A percentile compares a stretch with the other conserved stretches of the same genome.
These are phyloP conservation scores for Cephus pulcher DNA, from an alignment of 2,888 invertebrate genomes.

Conservation along the genomic window DNA sequence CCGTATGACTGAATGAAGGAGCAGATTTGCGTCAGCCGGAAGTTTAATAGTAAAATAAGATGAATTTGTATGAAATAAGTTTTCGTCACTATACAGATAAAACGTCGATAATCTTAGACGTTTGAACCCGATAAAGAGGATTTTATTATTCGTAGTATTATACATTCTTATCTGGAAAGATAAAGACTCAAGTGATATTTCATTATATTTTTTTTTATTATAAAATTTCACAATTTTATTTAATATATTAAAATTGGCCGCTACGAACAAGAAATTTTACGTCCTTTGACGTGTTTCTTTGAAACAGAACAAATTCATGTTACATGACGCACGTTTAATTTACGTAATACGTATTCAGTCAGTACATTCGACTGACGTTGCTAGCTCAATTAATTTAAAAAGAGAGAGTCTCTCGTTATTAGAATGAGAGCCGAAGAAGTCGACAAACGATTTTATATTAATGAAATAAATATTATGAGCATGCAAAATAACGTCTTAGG, in stretches of 20 bases:
- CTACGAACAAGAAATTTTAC: neutral
- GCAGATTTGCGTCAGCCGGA: conserved; percentile 40
- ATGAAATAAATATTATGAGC: no score
- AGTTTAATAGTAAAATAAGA: neutral
- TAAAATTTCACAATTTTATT: neutral
- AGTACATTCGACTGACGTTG: no score
- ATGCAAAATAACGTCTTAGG: neutral
- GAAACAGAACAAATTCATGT: neutral
- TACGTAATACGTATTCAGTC: no score
- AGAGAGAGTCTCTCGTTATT: no score
- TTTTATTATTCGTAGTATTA: neutral
- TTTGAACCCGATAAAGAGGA: neutral
- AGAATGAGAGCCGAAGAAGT: no score
- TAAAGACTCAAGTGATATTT: neutral
- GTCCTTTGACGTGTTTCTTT: neutral
- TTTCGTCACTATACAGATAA: neutral
- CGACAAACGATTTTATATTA: no score
- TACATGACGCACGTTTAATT: neutral
- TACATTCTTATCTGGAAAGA: neutral
- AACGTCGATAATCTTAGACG: no score
- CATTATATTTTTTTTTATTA: neutral
- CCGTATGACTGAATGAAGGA: conserved; percentile 37
- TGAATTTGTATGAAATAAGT: neutral
- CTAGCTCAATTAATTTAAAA: no score
- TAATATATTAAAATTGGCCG: neutral